Evolutionary conservation across 1,140 invertebrate species (phyloP), one percentile per base, ranked within the genome.

Genomic region (Drosophila santomea): DNA sequence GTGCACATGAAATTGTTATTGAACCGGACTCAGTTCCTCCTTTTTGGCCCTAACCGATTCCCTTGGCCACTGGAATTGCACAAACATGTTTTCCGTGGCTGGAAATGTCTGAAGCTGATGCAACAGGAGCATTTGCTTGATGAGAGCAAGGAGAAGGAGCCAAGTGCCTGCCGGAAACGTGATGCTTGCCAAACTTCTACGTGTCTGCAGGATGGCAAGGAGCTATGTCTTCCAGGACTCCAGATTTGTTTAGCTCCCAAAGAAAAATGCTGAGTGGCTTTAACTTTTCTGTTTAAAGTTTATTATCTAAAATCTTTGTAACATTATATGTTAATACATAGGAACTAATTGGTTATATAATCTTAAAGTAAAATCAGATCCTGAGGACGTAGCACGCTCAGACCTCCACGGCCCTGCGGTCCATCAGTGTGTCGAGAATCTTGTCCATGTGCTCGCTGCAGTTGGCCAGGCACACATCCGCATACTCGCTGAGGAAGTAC

Each of bases 361-460:
- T 41, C n/a, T 44, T 32, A 43, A 8, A 32, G n/a, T 50, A 50
- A 25, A 12, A 20, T 50, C 20, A 41, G 20, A 17, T 32, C 52
- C 45, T 4, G 28, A 23, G 15, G 11, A 17, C 4, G 23, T 14
- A 25, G 10, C 23, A n/a, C 12, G 25, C 23, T 68, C 60, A 79
- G 36, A 89, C 74, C 12, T 61, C 44, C 7, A 85, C 83, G 7
- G 80, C 61, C 10, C 80, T 80, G 14, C 69, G 77, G 35, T 86
- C 74, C 39, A 91, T 23, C 4, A 91, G 44, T 6, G 80, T 83
- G 28, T 91, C 90, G 7, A 91, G 45, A 5, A 92, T 91, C 48
- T 79, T 79, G 23, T 90, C 78, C 71, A 92, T 91, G 35, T 92
- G 91, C 45, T 83, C 74, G 25, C 76, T 89, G 71, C 91, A 91